Evolutionary conservation across 2,888 invertebrate species (phyloP), one percentile per base, ranked within the genome.

Genomic region (Luffia ferchaultella): DNA sequence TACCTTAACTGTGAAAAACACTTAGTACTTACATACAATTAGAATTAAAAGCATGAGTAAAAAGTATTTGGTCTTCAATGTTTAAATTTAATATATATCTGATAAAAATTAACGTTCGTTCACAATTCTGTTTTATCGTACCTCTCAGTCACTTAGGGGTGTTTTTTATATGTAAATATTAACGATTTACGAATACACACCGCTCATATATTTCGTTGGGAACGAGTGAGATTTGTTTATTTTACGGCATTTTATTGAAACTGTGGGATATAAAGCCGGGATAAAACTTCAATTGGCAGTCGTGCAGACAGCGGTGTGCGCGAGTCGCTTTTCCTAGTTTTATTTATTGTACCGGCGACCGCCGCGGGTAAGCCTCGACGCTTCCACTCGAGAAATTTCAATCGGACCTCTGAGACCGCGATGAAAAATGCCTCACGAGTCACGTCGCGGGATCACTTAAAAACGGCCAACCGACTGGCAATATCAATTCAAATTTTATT

Each of bases 351-450:
- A 69, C 65, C 68, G 67, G 63, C 67, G 63, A 61, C 64, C 70
- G 70, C n/a, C 15, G 40, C 15, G 40, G 18, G 52, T 53, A 51
- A 54, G 68, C 65, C 75, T 75, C 69, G 76, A 76, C 77, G 69
- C 73, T 80, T 80, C 78, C 80, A 80, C 79, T 77, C 70, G 79
- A 79, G 79, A 80, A 80, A 80, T 62, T 76, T 76, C 80, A 78
- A 79, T 78, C 76, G 75, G 66, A 67, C 43, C 19, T 45, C 20
- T 30, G 61, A 64, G 65, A 67, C 62, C 61, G 63, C 70, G 68
- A 65, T 67, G 74, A 69, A 76, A 78, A 76, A 76, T 30, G 30
- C 30, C 30, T 30, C 30, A 12, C 30, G 30, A 30, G 17, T 17
- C 16, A 43, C 20, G 45, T 45, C 45, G 45, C 7, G 45, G 19